phyloP scores from a whole-genome alignment of 92 coral and sea anemone species.

The Meandrina meandrites region DNA sequence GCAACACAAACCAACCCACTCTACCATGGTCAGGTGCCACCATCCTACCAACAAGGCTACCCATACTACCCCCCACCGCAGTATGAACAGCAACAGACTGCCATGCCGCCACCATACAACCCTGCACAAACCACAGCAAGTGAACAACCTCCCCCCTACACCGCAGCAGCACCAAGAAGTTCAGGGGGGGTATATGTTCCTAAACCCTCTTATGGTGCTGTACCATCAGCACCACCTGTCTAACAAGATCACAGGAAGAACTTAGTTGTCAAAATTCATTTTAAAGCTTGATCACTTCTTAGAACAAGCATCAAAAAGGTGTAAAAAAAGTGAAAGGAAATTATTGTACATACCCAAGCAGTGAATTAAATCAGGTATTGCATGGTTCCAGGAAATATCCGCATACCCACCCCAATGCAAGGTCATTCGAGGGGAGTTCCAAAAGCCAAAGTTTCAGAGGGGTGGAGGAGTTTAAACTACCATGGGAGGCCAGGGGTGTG shows the following conservation, averaged over 20 bases:
- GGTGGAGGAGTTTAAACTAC: too few species aligned
- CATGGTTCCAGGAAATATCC: too few species aligned
- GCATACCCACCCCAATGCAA: too few species aligned
- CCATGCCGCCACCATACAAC: constrained; percentile 13
- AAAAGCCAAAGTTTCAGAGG: too few species aligned
- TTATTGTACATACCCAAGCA: too few species aligned
- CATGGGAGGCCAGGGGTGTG: too few species aligned
- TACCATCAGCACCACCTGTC: neutral
- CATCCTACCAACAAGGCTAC: constrained; percentile 25
- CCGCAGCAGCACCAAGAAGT: neutral
- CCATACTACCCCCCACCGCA: constrained; percentile 18
- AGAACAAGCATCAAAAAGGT: too few species aligned
- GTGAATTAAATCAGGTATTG: too few species aligned
- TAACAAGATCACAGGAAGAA: neutral
- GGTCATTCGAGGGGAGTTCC: too few species aligned
- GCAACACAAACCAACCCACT: neutral
- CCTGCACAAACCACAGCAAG: neutral
- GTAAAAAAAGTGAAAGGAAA: too few species aligned
- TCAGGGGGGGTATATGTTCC: constrained; percentile 2
- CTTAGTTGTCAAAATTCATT: too few species aligned
- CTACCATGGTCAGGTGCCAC: constrained; percentile 6
- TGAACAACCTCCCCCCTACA: constrained; percentile 27
- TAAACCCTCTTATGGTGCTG: constrained; percentile 6
- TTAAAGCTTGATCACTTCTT: too few species aligned
- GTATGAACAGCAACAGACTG: constrained; percentile 12